These are phyloP conservation scores for Venturia canescens DNA, from an alignment of 1,140 invertebrate species.

Conservation along the genomic window DNA sequence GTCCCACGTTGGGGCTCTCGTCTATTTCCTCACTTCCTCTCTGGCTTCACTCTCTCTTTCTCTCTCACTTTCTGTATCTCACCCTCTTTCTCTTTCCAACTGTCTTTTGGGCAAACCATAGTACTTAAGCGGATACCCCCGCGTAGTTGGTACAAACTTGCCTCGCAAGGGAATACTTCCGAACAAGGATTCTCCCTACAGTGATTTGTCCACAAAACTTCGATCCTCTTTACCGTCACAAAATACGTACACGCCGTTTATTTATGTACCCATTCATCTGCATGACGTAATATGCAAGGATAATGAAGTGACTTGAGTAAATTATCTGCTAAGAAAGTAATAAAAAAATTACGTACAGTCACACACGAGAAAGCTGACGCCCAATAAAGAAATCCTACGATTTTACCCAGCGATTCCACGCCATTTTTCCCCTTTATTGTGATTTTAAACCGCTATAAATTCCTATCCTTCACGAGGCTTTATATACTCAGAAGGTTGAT, in stretches of 20 bases:
- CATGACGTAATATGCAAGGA: background rate
- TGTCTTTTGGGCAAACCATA: conserved; percentile 3
- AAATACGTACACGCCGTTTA: background rate
- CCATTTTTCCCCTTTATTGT: too few relatives aligned
- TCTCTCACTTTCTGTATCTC: background rate
- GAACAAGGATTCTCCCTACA: background rate
- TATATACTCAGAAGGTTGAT: too few relatives aligned
- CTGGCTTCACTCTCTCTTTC: background rate
- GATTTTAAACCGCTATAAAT: too few relatives aligned
- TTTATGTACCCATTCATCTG: background rate
- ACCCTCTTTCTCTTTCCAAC: background rate
- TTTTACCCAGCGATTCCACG: too few relatives aligned
- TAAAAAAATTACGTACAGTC: background rate
- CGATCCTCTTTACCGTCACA: conserved; percentile 11
- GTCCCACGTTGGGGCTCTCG: conserved; percentile 13
- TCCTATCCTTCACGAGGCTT: too few relatives aligned
- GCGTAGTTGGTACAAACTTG: background rate
- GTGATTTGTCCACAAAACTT: conserved; percentile 15
- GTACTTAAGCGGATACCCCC: background rate
- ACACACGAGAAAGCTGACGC: too few relatives aligned
- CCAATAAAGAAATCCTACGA: too few relatives aligned
- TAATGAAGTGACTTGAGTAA: background rate
- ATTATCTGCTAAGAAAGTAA: background rate
- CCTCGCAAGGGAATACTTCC: conserved; percentile 6
- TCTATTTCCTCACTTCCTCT: background rate